phyloP scores from a whole-genome alignment of 2,113 vertebrate genomes.

The Podiceps cristatus region DNA sequence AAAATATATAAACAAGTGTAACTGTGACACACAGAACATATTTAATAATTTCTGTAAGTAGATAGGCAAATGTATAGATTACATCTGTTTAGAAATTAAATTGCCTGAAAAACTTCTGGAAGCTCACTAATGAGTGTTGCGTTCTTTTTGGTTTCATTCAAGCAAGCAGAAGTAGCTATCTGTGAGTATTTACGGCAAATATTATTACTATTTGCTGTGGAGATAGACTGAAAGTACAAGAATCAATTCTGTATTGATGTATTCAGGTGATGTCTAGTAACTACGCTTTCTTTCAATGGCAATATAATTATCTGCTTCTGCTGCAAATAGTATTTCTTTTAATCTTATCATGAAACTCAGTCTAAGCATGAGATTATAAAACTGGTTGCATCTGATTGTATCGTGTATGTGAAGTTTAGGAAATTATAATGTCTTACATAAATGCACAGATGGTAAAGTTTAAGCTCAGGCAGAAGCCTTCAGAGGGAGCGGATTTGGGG shows the following conservation, averaged over 20 bases:
- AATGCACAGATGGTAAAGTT: neutral
- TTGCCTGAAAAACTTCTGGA: neutral
- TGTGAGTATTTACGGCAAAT: conserved; percentile 1
- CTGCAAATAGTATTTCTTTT: neutral
- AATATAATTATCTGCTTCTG: conserved; percentile 1
- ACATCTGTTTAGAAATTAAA: neutral
- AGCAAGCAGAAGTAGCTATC: neutral
- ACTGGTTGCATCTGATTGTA: neutral
- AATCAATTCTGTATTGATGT: conserved; percentile 30
- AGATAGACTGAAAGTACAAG: neutral
- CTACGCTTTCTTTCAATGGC: neutral
- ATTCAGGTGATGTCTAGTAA: neutral
- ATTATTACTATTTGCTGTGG: conserved; percentile 34
- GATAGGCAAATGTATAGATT: neutral
- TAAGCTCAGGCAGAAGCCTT: neutral
- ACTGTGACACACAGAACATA: neutral
- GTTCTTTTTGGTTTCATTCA: neutral
- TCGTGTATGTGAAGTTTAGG: neutral
- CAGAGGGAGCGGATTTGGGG: neutral
- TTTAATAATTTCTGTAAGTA: neutral
- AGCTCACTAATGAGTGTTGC: neutral
- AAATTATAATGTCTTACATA: neutral
- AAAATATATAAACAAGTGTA: neutral
- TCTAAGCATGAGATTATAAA: conserved; percentile 3
- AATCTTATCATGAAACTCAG: neutral